Base-by-base conservation (phyloP, 1,140 invertebrate species). In the Drosophila sechellia region DNA sequence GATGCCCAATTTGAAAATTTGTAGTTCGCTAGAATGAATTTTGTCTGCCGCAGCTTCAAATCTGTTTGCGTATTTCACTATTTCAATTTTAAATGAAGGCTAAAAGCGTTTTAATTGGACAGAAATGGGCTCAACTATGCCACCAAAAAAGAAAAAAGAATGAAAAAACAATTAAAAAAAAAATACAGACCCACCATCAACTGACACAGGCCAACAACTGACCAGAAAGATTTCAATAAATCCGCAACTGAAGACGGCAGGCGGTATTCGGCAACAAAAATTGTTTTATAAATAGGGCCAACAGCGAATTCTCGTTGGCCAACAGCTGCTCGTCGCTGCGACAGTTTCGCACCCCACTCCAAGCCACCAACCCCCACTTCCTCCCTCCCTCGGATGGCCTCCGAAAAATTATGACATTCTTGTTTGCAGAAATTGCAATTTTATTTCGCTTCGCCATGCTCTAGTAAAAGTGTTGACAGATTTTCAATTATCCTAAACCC, bases 401-500 rank as follows among this genome's bases (percentile, higher is more conserved):
- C 35, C 43, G 61, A 25, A 52, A 69, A 86, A 86, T 86, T 86
- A 86, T 86, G 84, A 77, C 83, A 86, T 87, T 87, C 64, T 81
- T 61, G 57, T 77, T 83, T 81, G 74, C 71, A 72, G 63, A 71
- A 71, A 71, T 71, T 81, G 69, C 80, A 83, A 68, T 76, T 76
- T 89, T 84, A 75, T 87, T 87, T 84, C 49, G 61, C 54, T 87
- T 84, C 37, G 61, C 54, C 43, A 89, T 65, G 84, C 84, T 89
- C 85, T 89, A 84, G 81, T 89, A 84, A 89, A 80, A 74, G 80
- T 89, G 84, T 76, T 89, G 84, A 89, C 84, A 89, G 84, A 84
- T 78, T 80, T 89, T 89, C 84, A 89, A 89, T 89, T 89, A 89
- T 68, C 83, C 75, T 65, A 81, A 55, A 54, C 56, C 42, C 42